Percentiles rank a stretch among this genome's conserved stretches.
Evolutionary conservation across 2,113 vertebrate species (phyloP).

Genomic region (Puffinus mauretanicus): DNA sequence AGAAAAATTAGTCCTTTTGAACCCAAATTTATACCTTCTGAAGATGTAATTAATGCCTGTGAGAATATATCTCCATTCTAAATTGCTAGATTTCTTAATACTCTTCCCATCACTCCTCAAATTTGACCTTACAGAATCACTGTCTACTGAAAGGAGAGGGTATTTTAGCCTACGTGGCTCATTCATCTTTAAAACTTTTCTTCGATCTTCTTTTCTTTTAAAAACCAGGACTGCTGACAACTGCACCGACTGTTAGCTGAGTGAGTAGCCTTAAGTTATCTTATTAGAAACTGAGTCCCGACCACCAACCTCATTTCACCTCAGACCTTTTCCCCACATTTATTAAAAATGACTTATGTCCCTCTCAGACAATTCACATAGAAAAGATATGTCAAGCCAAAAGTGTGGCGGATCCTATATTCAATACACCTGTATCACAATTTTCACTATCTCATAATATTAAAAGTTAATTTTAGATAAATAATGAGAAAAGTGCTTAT

Average conservation of each 20-base stretch:
- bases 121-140: constrained; percentile 60
- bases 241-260: constrained; percentile 13
- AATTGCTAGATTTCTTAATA: constrained; percentile 73
- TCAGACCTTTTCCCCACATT: constrained; percentile 37
- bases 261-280: constrained; percentile 56
- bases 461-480: neutral
- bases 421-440: neutral
- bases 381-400: neutral
- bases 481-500: neutral
- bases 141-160: constrained; percentile 44
- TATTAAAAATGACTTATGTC: constrained; percentile 52
- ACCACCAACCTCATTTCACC: constrained; percentile 40
- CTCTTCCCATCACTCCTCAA: constrained; percentile 58
- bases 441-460: neutral
- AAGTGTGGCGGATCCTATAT: neutral
- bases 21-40: neutral
- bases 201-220: constrained; percentile 38
- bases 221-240: constrained; percentile 66
- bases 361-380: constrained; percentile 10
- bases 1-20: neutral
- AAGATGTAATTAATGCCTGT: constrained; percentile 42
- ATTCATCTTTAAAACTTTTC: constrained; percentile 63
- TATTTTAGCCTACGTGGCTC: constrained; percentile 53
- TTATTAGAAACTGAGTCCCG: constrained; percentile 31
- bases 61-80: constrained; percentile 63